Evolutionary conservation across 2,113 vertebrate genomes (phyloP).

Genomic region (Rhegmatorhina hoffmannsi): DNA sequence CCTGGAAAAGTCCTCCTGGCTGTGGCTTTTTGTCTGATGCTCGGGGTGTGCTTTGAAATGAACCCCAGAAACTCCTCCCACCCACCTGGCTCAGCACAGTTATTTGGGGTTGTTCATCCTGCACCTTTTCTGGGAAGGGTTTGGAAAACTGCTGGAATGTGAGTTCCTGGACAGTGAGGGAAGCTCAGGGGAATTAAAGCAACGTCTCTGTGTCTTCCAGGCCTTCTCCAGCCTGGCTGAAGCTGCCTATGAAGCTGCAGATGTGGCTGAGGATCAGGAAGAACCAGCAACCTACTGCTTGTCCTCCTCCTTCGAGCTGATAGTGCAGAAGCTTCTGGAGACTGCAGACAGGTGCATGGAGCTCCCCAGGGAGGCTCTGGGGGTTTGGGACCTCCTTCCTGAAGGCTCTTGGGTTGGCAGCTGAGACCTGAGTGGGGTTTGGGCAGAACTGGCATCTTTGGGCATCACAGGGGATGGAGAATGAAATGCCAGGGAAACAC

Average conservation of each 20-base stretch:
- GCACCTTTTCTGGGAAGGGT: rapidly evolving
- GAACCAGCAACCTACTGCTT: constrained; percentile 96
- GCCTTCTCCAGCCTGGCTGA: constrained; percentile 97
- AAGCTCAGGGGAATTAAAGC: background rate
- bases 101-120: background rate
- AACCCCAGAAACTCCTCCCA: background rate
- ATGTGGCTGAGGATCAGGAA: constrained; percentile 94
- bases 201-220: constrained; percentile 65
- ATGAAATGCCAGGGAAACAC: no score
- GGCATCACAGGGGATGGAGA: no score
- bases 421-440: no score
- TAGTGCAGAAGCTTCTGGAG: constrained; percentile 97
- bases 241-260: constrained; percentile 96
- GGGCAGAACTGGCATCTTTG: no score
- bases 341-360: constrained; percentile 89
- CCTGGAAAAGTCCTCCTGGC: background rate
- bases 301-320: constrained; percentile 96
- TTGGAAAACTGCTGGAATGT: background rate
- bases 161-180: background rate
- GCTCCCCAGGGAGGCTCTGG: background rate
- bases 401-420: background rate
- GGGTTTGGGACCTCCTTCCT: background rate
- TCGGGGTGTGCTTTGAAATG: background rate
- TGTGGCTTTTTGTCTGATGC: background rate
- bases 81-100: background rate